Base-by-base conservation (phyloP, 2,113 vertebrate species). In the Ctenodactylus gundi region DNA sequence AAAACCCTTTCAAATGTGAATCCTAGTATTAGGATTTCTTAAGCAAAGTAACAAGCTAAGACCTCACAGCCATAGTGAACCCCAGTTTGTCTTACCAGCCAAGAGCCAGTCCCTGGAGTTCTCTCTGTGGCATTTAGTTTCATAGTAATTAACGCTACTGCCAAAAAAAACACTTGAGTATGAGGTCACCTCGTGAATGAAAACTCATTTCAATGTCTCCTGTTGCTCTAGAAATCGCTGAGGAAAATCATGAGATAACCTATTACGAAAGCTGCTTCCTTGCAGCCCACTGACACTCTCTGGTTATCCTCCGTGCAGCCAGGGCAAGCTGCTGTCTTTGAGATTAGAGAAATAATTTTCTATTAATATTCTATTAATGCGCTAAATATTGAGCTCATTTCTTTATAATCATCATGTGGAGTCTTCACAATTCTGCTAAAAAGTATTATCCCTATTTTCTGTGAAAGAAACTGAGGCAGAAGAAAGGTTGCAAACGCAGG, bases 101-200 rank as follows among this genome's bases (percentile, higher is more conserved):
- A 96, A 92, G 44, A 94, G 21, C 34, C 27, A 34, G 78, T 94
- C 96, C 57, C 93, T 81, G 44, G 67, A 85, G 96, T 72, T 95
- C n/a, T 57, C 36, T 82, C 46, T 58, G 44, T 68, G 58, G 90
- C 85, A 83, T 81, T 90, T 68, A 60, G 51, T 94, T 95, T 91
- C 85, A 29, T 55, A 90, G 78, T 70, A 83, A 86, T 85, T 84
- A 91, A 72, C 10, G 84, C 65, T 60, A 73, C 73, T 84, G 81
- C 93, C 95, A 97, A 57, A 44, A 77, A 96, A 92, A 85, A 89
- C 86, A 82, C 76, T 96, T 92, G 87, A 58, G 58, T 62, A 83
- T 97, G 96, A 96, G 34, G n/a, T 97, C 95, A 95, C 88, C 85
- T 94, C 93, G 55, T 89, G 88, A 97, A 97, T 91, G 85, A 94